Evolutionary conservation across 1,140 invertebrate species (phyloP).

Genomic region (Sesamia nonagrioides): DNA sequence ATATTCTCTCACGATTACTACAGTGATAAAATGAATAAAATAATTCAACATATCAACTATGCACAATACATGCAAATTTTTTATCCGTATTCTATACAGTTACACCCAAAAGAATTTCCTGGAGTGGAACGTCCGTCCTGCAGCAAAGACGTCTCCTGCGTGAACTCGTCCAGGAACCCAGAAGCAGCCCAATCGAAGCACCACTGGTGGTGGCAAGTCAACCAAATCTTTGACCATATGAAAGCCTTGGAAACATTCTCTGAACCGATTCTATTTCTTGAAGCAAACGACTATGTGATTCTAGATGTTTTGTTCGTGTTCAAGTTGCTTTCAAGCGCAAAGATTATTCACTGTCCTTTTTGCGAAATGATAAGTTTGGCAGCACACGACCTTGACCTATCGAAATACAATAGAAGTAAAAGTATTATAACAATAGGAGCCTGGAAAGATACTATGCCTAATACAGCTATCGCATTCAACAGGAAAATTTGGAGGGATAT

Average conservation of each 20-base stretch:
- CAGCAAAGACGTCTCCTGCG: conserved; percentile 41
- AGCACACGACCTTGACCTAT: conserved; percentile 31
- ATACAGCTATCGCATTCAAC: conserved; percentile 62
- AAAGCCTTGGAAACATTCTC: conserved; percentile 51
- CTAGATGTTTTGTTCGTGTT: conserved; percentile 59
- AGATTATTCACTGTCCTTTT: conserved; percentile 44
- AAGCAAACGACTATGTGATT: conserved; percentile 63
- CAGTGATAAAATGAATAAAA: conserved; percentile 58
- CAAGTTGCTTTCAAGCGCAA: conserved; percentile 51
- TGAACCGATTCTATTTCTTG: conserved; percentile 61
- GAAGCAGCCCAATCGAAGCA: conserved; percentile 60
- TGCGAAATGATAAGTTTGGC: conserved; percentile 62
- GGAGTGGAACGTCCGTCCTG: conserved; percentile 58
- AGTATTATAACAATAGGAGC: conserved; percentile 44
- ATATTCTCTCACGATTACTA: conserved; percentile 65
- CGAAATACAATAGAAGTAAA: conserved; percentile 49
- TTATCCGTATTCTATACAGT: conserved; percentile 63
- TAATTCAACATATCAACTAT: conserved; percentile 55
- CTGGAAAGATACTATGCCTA: conserved; percentile 50
- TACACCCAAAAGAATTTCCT: conserved; percentile 62
- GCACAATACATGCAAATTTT: conserved; percentile 64
- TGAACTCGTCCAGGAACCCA: conserved; percentile 53
- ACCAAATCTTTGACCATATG: conserved; percentile 63
- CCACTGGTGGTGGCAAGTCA: conserved; percentile 69
- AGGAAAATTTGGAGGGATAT: conserved; percentile 61